Base-by-base conservation (phyloP, 2,888 invertebrate genomes). In the Mystacides longicornis region DNA sequence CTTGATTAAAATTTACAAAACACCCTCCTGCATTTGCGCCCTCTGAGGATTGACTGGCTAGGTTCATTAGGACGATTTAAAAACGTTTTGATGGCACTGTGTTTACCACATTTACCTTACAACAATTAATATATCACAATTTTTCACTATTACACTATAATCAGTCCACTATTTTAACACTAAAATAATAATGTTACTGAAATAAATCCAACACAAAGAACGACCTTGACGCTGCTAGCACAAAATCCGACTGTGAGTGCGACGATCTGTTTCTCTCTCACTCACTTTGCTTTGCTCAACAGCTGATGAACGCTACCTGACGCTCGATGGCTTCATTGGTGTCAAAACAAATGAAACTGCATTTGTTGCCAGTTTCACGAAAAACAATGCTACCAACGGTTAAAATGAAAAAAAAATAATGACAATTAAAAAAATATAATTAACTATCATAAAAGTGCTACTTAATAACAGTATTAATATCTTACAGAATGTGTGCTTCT, bases 1-100 rank as follows among this genome's bases (percentile, higher is more conserved):
- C 96, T 75, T 97, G 96, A 76, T 97, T 97, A 72, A 97, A 97
- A 78, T 93, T 94, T 67, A 95, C 93, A 75, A 92, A 94, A 74
- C 90, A 87, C 74, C 88, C 87, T 75, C 88, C 89, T 75, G 84
- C 85, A 78, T 86, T 82, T 71, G 86, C 78, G 75, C 87, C 88
- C 71, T 84, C 82, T 69, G 81, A 77, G 69, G 82, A 81, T 76
- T 82, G 83, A 76, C 81, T 84, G 81, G 86, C 82, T 79, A 87
- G 85, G 86, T 85, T 89, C 89, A 89, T 89, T 80, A 85, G 86
- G 83, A 80, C 83, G 79, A 59, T 56, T 58, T 51, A 45, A 54
- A 76, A 72, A 65, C 74, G 73, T 69, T 69, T 56, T 52, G 52
- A n/a, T 49, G 47, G 56, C 55, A 56, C 58, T 52, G 55, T 52